phyloP scores from a whole-genome alignment of 2,797 vertebrate genomes.

The Phrynocephalus forsythii region DNA sequence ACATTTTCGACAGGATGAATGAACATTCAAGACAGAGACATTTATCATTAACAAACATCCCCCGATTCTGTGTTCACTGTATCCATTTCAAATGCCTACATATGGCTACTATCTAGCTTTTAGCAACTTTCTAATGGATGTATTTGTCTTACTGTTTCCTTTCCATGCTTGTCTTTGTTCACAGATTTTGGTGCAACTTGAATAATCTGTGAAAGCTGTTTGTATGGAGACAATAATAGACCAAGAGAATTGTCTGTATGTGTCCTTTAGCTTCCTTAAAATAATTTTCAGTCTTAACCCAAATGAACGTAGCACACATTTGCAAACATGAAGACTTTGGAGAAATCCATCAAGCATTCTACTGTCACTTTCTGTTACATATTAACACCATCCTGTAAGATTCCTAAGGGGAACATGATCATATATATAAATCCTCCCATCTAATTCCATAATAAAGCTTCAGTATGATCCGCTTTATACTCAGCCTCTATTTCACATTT shows the following conservation, averaged over 20 bases:
- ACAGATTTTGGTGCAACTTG: neutral
- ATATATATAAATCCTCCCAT: neutral
- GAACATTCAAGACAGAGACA: too few species aligned
- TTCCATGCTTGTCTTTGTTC: neutral
- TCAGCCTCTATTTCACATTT: neutral
- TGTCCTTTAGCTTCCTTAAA: neutral
- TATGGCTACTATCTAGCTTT: too few species aligned
- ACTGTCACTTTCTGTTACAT: neutral
- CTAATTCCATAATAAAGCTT: slow-evolving; percentile 3
- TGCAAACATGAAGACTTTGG: neutral
- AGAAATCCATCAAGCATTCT: neutral
- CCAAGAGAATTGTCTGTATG: neutral
- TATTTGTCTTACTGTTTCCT: neutral
- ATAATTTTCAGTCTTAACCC: neutral
- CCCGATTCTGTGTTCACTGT: too few species aligned
- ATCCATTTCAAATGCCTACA: too few species aligned
- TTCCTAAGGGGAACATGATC: neutral
- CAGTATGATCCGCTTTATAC: neutral
- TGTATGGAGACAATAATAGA: neutral
- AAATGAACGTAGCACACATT: neutral
- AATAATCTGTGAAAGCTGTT: neutral
- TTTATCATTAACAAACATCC: too few species aligned
- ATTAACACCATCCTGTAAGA: neutral
- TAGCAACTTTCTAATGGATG: too few species aligned
- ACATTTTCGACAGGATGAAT: too few species aligned